Evolutionary conservation across 2,113 vertebrate species (phyloP).

Genomic region (Trichomycterus rosablanca): DNA sequence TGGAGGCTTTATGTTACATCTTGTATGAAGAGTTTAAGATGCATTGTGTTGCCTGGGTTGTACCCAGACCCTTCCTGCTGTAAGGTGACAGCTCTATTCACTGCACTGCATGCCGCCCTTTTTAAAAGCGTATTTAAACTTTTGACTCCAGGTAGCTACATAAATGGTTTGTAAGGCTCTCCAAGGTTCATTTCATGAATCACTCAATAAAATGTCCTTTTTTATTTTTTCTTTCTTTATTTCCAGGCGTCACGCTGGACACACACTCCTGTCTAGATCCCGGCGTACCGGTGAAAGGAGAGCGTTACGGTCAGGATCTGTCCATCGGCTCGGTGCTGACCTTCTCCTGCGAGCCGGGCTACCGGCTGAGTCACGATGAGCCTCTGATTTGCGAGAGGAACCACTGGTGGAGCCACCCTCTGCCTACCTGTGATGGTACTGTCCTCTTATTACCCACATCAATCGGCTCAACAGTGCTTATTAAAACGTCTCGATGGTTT

Average conservation of each 20-base stretch:
- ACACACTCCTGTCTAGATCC: conserved; percentile 94
- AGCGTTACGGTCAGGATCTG: conserved; percentile 83
- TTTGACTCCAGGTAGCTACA: too few relatives aligned
- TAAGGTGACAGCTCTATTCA: too few relatives aligned
- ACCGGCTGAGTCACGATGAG: conserved; percentile 87
- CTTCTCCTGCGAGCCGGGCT: conserved; percentile 89
- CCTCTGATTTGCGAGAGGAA: conserved; percentile 90
- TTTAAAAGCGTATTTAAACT: too few relatives aligned
- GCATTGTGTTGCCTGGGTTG: too few relatives aligned
- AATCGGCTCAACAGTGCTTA: neutral
- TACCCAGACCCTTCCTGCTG: too few relatives aligned
- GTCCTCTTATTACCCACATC: conserved; percentile 10
- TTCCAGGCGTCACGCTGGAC: conserved; percentile 87
- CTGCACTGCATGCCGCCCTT: too few relatives aligned
- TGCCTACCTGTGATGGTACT: conserved; percentile 93
- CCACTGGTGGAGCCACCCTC: conserved; percentile 92
- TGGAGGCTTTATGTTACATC: too few relatives aligned
- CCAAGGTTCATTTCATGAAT: too few relatives aligned
- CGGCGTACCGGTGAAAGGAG: conserved; percentile 89
- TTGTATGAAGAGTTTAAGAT: too few relatives aligned
- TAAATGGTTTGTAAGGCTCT: too few relatives aligned
- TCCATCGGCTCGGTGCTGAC: conserved; percentile 89
- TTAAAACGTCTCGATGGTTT: conserved; percentile 1
- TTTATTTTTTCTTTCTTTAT: neutral
- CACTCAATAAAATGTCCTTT: conserved; percentile 12